Conservation (phyloP, 1,140 invertebrate species). For the Delia radicum region DNA sequence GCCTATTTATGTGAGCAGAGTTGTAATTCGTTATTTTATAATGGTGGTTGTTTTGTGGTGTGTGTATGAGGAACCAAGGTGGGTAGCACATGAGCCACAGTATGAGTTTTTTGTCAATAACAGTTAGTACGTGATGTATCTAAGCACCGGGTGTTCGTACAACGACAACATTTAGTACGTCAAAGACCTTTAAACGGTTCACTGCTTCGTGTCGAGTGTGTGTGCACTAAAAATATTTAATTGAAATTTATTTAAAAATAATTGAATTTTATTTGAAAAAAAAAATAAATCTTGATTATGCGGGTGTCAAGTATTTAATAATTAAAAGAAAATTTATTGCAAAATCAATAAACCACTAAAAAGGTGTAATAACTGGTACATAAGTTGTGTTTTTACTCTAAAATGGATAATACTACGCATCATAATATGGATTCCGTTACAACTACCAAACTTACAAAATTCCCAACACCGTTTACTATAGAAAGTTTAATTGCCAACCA, state of each 20-base stretch:
- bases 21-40: not conserved
- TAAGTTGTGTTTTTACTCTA: not conserved
- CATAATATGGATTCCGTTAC: conserved; percentile 3
- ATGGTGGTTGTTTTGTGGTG: not conserved
- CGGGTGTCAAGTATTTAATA: not conserved
- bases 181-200: conserved; percentile 54
- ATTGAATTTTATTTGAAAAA: not conserved
- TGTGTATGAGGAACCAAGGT: not conserved
- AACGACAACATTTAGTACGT: conserved; percentile 37
- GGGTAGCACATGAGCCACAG: not conserved
- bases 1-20: conserved; percentile 11
- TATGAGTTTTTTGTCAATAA: not conserved
- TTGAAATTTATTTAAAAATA: not conserved
- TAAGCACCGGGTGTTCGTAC: not conserved
- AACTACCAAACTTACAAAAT: conserved; percentile 36
- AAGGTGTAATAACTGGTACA: not conserved
- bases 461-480: conserved; percentile 52
- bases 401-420: conserved; percentile 14
- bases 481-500: conserved; percentile 52
- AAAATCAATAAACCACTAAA: not conserved
- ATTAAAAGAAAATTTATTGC: not conserved
- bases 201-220: conserved; percentile 34
- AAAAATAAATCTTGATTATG: not conserved
- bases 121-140: conserved; percentile 37
- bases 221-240: not conserved